Base-by-base conservation (phyloP, 2,888 invertebrate species). In the Euclidia mi region DNA sequence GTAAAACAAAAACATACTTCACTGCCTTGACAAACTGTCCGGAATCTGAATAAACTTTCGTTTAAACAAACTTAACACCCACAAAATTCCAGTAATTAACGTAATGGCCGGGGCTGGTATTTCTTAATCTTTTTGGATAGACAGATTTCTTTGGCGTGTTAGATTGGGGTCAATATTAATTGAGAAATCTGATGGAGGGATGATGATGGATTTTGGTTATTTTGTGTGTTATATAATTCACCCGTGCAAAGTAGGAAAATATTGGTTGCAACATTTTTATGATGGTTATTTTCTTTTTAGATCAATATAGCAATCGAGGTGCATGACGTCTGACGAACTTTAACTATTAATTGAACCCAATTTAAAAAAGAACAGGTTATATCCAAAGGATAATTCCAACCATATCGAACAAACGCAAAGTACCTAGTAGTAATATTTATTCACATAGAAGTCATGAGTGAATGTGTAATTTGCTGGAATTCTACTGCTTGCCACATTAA, bases 61-160 rank as follows among this genome's bases (percentile, higher is more conserved):
- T 57, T 60, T 40, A 45, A 55, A 44, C 38, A 32, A 44, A 72
- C 60, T 69, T 64, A 69, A 68, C 56, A 64, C 52, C 66, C 60
- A 61, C 63, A 57, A 71, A 76, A 72, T 77, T 70, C 46, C 60
- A 69, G 71, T 73, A 76, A 80, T 81, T 79, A 76, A 64, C 59
- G 52, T 69, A 75, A 79, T 71, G 68, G 67, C 18, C 34, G 57
- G 49, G 70, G 71, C 68, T 71, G 67, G 63, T 63, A 71, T 52
- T 49, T 31, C 41, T 14, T 72, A 67, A 74, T 75, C 60, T 70
- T 60, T 65, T 65, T 44, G 59, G 61, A 67, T 51, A 49, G 46
- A 11, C 14, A 57, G 46, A 64, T 55, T 60, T 11, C 25, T 32
- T 35, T 14, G 12, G 37, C 47, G 53, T 56, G 51, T 65, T 59